Conservation (phyloP, 2,888 invertebrate genomes). For the Andrena trimmerana region DNA sequence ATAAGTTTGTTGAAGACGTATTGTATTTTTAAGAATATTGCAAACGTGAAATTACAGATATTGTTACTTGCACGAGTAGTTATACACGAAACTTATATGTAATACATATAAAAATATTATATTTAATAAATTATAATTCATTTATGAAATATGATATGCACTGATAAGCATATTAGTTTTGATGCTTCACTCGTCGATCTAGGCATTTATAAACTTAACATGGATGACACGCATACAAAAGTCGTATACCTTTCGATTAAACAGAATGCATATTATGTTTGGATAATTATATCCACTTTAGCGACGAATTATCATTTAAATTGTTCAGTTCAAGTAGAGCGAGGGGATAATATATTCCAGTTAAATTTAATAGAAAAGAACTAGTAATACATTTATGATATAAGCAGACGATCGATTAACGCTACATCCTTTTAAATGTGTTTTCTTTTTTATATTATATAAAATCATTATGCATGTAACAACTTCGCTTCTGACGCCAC, state of each 20-base stretch:
- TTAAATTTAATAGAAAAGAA: not conserved
- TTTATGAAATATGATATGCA: slow-evolving; percentile 17
- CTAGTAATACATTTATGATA: slow-evolving; percentile 6
- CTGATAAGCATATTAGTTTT: slow-evolving; percentile 14
- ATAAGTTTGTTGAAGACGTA: not conserved
- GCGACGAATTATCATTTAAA: not conserved
- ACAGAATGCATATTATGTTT: not conserved
- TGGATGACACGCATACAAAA: not conserved
- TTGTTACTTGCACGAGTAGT: slow-evolving; percentile 10
- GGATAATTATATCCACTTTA: not conserved
- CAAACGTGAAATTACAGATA: slow-evolving; percentile 21
- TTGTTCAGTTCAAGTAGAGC: not conserved
- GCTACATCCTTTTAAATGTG: not conserved
- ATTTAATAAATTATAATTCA: slow-evolving; percentile 19
- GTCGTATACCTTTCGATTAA: not conserved
- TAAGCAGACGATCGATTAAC: not conserved
- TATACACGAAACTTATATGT: not conserved
- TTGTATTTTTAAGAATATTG: slow-evolving; percentile 3
- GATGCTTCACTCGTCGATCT: slow-evolving; percentile 1
- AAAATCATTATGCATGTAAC: not conserved
- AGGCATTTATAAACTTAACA: slow-evolving; percentile 1
- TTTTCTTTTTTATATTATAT: not conserved
- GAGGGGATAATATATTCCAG: not conserved
- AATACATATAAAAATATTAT: slow-evolving; percentile 4
- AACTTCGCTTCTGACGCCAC: not conserved